phyloP scores from a whole-genome alignment of 2,888 invertebrate species.

The Phortica magna region DNA sequence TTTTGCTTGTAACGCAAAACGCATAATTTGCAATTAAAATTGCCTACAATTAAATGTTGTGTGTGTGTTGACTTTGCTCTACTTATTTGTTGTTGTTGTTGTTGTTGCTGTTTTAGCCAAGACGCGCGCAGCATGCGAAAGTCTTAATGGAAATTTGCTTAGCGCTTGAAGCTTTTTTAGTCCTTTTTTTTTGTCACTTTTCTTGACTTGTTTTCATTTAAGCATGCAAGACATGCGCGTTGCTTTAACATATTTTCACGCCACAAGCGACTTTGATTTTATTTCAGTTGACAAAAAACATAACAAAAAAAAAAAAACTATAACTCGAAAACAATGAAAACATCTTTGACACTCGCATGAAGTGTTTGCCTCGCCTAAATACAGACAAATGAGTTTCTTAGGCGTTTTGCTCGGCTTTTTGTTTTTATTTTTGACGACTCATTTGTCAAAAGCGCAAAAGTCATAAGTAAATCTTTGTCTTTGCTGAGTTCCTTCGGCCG shows the following conservation, averaged over 20 bases:
- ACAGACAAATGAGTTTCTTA: constrained; percentile 27
- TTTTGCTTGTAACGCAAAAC: too few species aligned
- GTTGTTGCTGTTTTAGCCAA: neutral
- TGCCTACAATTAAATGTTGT: neutral
- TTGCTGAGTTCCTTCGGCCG: neutral
- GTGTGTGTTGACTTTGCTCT: neutral
- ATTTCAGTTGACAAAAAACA: neutral
- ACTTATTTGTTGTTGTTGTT: neutral
- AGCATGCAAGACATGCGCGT: constrained; percentile 22
- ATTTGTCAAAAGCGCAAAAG: constrained; percentile 24
- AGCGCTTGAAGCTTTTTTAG: neutral
- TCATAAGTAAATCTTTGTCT: neutral
- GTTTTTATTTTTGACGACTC: constrained; percentile 13
- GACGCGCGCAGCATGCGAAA: neutral
- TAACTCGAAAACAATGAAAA: neutral
- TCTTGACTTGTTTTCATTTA: neutral
- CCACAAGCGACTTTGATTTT: constrained; percentile 13
- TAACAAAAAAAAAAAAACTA: neutral
- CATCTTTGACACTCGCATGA: neutral
- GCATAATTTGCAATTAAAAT: too few species aligned
- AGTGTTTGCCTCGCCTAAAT: constrained; percentile 16
- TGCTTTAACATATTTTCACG: constrained; percentile 29
- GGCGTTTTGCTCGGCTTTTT: neutral
- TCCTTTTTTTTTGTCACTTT: neutral
- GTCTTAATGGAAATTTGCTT: constrained; percentile 12